These are phyloP conservation scores for Athene cunicularia DNA, from an alignment of 2,113 vertebrate species.

Conservation along the genomic window DNA sequence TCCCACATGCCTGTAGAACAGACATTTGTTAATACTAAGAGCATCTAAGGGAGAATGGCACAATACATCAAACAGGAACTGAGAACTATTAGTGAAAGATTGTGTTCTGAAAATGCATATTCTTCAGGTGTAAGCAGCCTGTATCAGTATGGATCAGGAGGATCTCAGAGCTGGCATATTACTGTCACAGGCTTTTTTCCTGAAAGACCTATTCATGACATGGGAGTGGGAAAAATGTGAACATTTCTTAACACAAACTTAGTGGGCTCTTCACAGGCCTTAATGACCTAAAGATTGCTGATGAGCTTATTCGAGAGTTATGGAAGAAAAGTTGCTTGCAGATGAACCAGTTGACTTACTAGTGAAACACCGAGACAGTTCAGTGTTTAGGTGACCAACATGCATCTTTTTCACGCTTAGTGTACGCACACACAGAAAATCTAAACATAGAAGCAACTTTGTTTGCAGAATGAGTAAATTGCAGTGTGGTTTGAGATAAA, in stretches of 20 bases:
- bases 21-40: neutral
- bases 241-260: neutral
- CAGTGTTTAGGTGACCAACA: neutral
- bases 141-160: neutral
- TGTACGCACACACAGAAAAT: neutral
- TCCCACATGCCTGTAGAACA: neutral
- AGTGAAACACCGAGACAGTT: neutral
- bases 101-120: neutral
- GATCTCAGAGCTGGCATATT: neutral
- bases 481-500: neutral
- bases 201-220: neutral
- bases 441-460: neutral
- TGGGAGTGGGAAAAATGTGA: neutral
- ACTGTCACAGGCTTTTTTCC: neutral
- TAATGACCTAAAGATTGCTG: neutral
- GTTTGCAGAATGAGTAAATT: neutral
- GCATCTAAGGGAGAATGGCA: neutral
- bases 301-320: neutral
- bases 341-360: neutral
- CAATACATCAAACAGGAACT: neutral
- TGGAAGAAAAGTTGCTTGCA: neutral
- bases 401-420: neutral
- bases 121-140: neutral
- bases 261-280: neutral
- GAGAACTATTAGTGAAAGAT: neutral